Evolutionary conservation across 2,113 vertebrate species (phyloP).

Genomic region (Morone saxatilis): DNA sequence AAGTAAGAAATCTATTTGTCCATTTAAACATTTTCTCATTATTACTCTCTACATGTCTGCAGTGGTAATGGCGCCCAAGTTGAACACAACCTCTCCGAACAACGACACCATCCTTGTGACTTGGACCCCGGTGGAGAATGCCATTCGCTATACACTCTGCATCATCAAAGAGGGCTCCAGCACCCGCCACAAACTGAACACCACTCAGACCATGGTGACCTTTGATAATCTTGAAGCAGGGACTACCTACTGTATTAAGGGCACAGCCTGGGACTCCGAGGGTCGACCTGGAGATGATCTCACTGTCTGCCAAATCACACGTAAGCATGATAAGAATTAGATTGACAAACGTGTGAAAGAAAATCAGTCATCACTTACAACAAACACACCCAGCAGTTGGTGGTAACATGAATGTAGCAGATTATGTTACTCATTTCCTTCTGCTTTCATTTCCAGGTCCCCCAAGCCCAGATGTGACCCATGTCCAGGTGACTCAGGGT

Average conservation of each 20-base stretch:
- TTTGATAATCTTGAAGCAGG: constrained; percentile 87
- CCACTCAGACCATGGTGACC: constrained; percentile 83
- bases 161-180: constrained; percentile 87
- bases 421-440: background rate
- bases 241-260: constrained; percentile 89
- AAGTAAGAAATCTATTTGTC: background rate
- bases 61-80: constrained; percentile 88
- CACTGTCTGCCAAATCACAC: constrained; percentile 91
- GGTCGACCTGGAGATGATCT: constrained; percentile 88
- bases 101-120: constrained; percentile 85
- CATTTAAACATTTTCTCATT: background rate
- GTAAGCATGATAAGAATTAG: constrained; percentile 78
- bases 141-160: constrained; percentile 87
- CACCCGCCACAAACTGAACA: constrained; percentile 85
- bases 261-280: constrained; percentile 87
- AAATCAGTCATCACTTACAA: background rate
- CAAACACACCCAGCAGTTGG: fast-evolving
- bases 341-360: background rate
- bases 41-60: constrained; percentile 22
- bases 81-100: constrained; percentile 83
- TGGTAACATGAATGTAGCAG: background rate
- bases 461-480: constrained; percentile 58
- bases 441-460: constrained; percentile 76
- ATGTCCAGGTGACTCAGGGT: constrained; percentile 49
- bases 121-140: constrained; percentile 87